Conservation (phyloP, 2,113 vertebrate species). For the Antigone vipio region DNA sequence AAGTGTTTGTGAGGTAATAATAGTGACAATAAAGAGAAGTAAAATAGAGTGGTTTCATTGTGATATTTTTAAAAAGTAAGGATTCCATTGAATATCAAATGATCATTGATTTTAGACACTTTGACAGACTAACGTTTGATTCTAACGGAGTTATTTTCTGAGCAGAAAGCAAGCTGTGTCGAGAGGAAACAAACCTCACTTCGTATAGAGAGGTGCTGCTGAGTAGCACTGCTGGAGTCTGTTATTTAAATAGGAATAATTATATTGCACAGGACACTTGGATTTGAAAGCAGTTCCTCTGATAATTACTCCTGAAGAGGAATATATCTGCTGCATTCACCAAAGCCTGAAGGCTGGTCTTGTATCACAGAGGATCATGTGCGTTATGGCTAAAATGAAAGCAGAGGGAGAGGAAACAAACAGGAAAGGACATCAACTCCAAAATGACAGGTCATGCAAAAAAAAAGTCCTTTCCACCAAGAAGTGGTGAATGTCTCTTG, state of each 20-base stretch:
- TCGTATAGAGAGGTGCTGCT: conserved; percentile 37
- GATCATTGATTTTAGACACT: conserved; percentile 17
- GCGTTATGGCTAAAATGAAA: conserved; percentile 12
- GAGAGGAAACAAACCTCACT: conserved; percentile 3
- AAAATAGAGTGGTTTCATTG: not conserved
- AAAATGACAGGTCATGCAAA: not conserved
- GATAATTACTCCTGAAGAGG: conserved; percentile 48
- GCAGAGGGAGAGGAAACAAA: not conserved
- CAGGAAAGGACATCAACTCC: not conserved
- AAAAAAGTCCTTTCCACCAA: not conserved
- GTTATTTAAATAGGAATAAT: conserved; percentile 61
- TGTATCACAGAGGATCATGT: not conserved
- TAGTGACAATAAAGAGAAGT: conserved; percentile 10
- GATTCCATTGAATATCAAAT: conserved; percentile 11
- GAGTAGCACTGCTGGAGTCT: not conserved
- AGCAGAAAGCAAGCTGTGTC: conserved; percentile 35
- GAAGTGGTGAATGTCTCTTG: not conserved
- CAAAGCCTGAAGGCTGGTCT: not conserved
- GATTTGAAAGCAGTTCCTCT: conserved; percentile 54
- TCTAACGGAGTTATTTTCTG: conserved; percentile 32
- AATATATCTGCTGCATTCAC: conserved; percentile 5
- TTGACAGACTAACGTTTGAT: conserved; percentile 18
- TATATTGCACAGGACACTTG: conserved; percentile 51
- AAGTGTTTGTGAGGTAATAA: conserved; percentile 1
- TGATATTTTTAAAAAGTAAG: conserved; percentile 34